These are phyloP conservation scores for Semotilus atromaculatus DNA, from an alignment of 2,797 vertebrate genomes.

Conservation along the genomic window DNA sequence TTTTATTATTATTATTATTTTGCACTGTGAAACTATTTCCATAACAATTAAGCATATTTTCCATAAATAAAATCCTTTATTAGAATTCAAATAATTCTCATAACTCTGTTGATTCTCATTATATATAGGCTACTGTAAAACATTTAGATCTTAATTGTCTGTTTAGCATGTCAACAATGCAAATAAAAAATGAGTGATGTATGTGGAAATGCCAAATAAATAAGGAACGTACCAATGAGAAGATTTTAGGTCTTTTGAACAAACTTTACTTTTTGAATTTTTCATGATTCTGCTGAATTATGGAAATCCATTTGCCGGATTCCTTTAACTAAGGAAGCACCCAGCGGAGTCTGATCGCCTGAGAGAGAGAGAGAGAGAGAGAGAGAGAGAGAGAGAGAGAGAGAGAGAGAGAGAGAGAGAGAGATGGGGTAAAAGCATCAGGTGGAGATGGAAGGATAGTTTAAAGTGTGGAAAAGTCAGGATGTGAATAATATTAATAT, in stretches of 20 bases:
- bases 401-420: constrained; percentile 28
- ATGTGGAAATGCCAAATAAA: constrained; percentile 47
- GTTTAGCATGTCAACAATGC: not conserved
- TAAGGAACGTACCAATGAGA: constrained; percentile 31
- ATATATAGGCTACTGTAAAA: not conserved
- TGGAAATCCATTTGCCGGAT: constrained; percentile 56
- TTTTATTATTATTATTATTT: too few species aligned
- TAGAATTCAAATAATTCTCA: not conserved
- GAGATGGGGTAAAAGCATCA: not conserved
- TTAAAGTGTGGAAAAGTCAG: not conserved
- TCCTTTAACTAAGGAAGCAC: constrained; percentile 35
- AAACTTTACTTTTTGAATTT: constrained; percentile 55
- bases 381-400: constrained; percentile 20
- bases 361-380: constrained; percentile 25
- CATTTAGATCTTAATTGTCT: not conserved
- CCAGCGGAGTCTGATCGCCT: too few species aligned
- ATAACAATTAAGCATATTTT: not conserved
- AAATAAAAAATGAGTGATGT: not conserved
- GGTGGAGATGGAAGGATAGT: constrained; percentile 16
- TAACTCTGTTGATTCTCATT: not conserved
- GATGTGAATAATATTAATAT: not conserved
- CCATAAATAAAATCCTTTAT: not conserved
- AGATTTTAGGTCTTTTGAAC: constrained; percentile 40
- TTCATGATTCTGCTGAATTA: constrained; percentile 55
- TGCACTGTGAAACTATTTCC: not conserved